Base-by-base conservation (phyloP, 2,797 vertebrate genomes). In the Geotrypetes seraphini region DNA sequence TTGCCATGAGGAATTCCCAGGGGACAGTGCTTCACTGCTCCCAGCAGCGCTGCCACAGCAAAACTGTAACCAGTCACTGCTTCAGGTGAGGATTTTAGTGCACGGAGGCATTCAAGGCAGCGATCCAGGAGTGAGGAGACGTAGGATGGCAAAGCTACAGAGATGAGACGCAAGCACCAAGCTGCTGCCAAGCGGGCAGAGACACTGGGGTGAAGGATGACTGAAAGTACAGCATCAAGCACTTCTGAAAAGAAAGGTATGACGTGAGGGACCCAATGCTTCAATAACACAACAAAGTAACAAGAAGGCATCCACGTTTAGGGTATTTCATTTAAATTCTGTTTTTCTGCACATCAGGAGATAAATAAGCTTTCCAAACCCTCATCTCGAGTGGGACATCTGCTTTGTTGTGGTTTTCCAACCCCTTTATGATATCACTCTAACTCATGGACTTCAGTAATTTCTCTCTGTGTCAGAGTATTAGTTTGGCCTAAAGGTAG, bases 1-100 rank as follows among this genome's bases (percentile, higher is more conserved):
- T 85, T 92, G 36, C 63, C 72, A 43, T 94, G 89, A 7, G 93
- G 89, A 57, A 97, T 88, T 56, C 93, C 93, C 38, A 96, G 66
- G n/a, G 85, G 80, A 57, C 87, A 90, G 27, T 83, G 78, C 30
- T 87, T 90, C 40, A 87, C 84, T 2, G 85, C 83, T 20, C 89
- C 88, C 39, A 96, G 67, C 43, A 97, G 71, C 50, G 88, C 87
- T 12, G 88, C 86, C 25, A 88, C 63, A 10, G 89, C 85, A 31
- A 87, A 85, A 31, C 89, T 86, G 31, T 89, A 92, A 10, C 93
- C 93, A 14, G 83, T 84, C 38, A 96, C 75, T 3, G 89, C 88
- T 47, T 97, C 90, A 0, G 90, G 85, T 7, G 81, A 89, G 10
- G 87, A 87, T 53, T 87, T 91, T 12, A 90, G 64, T 1, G 72